Evolutionary conservation across 2,888 invertebrate genomes (phyloP).

Genomic region (Dolomedes plantarius): DNA sequence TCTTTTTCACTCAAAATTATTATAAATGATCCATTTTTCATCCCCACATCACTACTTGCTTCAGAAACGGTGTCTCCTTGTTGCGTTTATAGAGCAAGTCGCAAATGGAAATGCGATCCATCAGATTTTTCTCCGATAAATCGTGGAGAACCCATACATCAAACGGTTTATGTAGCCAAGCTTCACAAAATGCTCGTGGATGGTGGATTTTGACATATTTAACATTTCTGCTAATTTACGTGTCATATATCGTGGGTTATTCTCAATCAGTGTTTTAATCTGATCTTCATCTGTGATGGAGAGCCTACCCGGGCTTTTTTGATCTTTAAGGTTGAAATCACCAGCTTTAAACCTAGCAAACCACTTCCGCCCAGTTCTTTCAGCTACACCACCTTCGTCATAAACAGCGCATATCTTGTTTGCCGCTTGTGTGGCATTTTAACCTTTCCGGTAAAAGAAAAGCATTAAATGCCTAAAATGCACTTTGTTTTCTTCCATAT

Average conservation of each 20-base stretch:
- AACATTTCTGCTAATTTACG: not conserved
- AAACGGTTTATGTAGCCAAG: constrained; percentile 20
- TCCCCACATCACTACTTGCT: constrained; percentile 33
- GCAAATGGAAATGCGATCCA: constrained; percentile 14
- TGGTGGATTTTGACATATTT: constrained; percentile 32
- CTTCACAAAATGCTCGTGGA: constrained; percentile 27
- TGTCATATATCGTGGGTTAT: constrained; percentile 6
- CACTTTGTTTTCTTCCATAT: too few relatives aligned
- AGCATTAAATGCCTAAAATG: too few relatives aligned
- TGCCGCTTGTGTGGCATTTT: too few relatives aligned
- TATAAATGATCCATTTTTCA: constrained; percentile 43
- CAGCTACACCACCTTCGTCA: too few relatives aligned
- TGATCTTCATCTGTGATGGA: constrained; percentile 18
- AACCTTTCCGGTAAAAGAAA: too few relatives aligned
- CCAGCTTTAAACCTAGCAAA: constrained; percentile 12
- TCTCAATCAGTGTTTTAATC: constrained; percentile 24
- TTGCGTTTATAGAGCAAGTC: constrained; percentile 24
- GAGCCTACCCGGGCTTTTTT: not conserved
- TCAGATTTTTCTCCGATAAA: constrained; percentile 25
- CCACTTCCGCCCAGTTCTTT: constrained; percentile 17
- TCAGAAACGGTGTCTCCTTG: constrained; percentile 23
- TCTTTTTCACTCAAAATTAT: constrained; percentile 28
- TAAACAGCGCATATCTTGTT: too few relatives aligned
- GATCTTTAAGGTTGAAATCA: constrained; percentile 12
- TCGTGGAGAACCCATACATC: constrained; percentile 31